A percentile compares a stretch with the other conserved stretches of the same genome.
phyloP scores from a whole-genome alignment of 2,797 vertebrate species.

The Neoniphon sammara region DNA sequence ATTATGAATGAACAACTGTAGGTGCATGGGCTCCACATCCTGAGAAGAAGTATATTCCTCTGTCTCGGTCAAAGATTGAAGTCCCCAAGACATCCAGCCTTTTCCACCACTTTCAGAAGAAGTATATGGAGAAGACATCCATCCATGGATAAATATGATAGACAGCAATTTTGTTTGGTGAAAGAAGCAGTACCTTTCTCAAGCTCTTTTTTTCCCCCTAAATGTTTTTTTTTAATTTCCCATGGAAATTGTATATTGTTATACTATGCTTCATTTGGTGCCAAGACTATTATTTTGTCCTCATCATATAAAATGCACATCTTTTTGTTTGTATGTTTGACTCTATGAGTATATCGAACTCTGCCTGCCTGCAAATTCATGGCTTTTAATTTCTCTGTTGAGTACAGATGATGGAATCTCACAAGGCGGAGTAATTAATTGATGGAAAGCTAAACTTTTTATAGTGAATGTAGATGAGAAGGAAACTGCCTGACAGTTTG shows the following conservation, averaged over 20 bases:
- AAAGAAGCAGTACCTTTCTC: background rate
- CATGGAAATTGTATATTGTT: background rate
- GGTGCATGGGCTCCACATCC: constrained; percentile 60
- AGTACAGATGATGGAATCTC: too few species aligned
- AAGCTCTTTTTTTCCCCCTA: background rate
- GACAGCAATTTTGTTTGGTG: background rate
- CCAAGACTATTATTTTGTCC: too few species aligned
- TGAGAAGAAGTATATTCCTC: constrained; percentile 22
- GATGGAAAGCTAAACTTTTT: too few species aligned
- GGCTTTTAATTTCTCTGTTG: too few species aligned
- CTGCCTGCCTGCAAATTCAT: too few species aligned
- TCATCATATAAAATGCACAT: too few species aligned
- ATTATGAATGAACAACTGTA: constrained; percentile 14
- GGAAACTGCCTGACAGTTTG: too few species aligned
- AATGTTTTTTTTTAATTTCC: too few species aligned
- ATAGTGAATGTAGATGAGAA: too few species aligned
- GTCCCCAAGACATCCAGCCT: constrained; percentile 11
- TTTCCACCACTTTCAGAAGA: constrained; percentile 73
- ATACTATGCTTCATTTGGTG: background rate
- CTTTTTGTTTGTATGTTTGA: too few species aligned
- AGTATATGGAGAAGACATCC: constrained; percentile 57
- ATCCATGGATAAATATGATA: constrained; percentile 22
- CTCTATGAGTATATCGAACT: too few species aligned
- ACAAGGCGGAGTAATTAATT: too few species aligned
- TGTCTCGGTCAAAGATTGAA: background rate